Percentiles rank a stretch among this genome's conserved stretches.
Conservation (phyloP, 2,113 vertebrate genomes). For the Odontophorus gujanensis region DNA sequence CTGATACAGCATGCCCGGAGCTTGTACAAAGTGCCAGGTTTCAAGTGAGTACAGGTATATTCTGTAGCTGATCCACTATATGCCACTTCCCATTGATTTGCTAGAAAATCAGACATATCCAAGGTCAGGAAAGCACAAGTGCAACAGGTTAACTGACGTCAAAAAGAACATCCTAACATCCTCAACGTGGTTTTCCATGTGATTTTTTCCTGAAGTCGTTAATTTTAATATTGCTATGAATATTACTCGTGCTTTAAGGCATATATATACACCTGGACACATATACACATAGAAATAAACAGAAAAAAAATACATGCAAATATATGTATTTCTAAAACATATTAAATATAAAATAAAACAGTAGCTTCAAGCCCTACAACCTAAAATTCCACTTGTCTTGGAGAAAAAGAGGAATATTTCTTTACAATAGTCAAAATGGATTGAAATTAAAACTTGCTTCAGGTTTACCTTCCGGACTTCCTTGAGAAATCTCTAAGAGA, state of each 20-base stretch:
- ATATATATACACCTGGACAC: accelerated
- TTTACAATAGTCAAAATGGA: neutral
- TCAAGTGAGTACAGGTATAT: constrained; percentile 88
- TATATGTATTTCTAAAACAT: neutral
- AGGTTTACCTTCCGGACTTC: constrained; percentile 87
- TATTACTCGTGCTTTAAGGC: neutral
- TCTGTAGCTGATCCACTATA: constrained; percentile 92
- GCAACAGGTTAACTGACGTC: neutral
- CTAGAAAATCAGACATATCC: constrained; percentile 70
- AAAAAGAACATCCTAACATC: neutral
- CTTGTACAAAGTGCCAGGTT: constrained; percentile 91
- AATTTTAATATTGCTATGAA: neutral
- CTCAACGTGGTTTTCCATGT: neutral
- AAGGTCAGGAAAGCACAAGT: neutral
- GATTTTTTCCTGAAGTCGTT: neutral
- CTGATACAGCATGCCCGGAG: constrained; percentile 94
- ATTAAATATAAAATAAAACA: neutral
- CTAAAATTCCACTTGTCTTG: neutral
- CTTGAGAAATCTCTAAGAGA: constrained; percentile 92
- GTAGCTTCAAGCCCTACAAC: neutral
- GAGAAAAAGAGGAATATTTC: neutral
- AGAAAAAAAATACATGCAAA: neutral
- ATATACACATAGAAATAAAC: neutral
- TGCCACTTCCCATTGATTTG: constrained; percentile 90
- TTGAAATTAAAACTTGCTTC: neutral